A percentile compares a stretch with the other conserved stretches of the same genome.
Conservation (phyloP, 2,797 vertebrate species). For the Thunnus albacares region DNA sequence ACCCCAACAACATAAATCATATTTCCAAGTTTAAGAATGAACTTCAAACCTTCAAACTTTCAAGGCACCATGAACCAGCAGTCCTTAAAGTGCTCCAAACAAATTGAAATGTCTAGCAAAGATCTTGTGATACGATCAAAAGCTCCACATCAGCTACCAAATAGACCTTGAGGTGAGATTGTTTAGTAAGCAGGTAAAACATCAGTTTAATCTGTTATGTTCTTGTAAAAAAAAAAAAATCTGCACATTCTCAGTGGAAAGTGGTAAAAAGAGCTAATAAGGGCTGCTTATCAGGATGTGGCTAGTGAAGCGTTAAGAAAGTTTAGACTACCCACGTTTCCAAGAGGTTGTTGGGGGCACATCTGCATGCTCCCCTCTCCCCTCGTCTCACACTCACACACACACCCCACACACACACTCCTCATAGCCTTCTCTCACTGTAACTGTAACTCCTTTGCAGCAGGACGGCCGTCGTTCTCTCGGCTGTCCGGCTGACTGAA, state of each 20-base stretch:
- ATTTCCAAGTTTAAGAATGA: background rate
- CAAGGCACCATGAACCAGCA: background rate
- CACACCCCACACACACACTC: background rate
- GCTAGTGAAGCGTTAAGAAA: conserved; percentile 50
- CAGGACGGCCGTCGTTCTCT: conserved; percentile 31
- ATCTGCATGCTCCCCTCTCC: conserved; percentile 59
- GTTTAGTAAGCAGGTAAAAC: conserved; percentile 9
- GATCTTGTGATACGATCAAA: background rate
- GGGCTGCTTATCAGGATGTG: conserved; percentile 31
- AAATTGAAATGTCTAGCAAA: background rate
- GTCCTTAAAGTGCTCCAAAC: too few relatives aligned
- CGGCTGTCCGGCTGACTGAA: conserved; percentile 38
- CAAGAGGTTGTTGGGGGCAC: conserved; percentile 64
- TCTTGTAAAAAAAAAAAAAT: background rate
- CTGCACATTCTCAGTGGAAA: background rate
- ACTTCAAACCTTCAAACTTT: background rate
- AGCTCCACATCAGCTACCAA: conserved; percentile 2
- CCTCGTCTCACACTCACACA: conserved; percentile 26
- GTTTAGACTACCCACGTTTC: conserved; percentile 50
- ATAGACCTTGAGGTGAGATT: conserved; percentile 5
- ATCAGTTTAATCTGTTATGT: background rate
- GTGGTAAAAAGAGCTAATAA: conserved; percentile 22
- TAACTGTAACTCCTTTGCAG: conserved; percentile 58
- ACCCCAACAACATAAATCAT: background rate
- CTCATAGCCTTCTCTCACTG: conserved; percentile 27